Conservation (phyloP, 2,888 invertebrate genomes). For the Plebejus argus region DNA sequence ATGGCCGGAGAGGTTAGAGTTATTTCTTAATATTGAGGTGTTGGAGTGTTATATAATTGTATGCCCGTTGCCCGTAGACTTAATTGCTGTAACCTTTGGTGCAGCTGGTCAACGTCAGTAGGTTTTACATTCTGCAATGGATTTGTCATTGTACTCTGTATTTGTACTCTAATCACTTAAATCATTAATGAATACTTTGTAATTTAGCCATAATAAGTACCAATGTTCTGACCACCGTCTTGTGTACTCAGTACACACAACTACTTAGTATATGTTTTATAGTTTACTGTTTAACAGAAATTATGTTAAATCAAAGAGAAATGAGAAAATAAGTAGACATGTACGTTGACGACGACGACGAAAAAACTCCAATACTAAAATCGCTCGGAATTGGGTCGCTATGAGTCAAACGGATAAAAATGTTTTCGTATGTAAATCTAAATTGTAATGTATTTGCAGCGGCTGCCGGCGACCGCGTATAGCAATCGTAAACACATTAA, state of each 20-base stretch:
- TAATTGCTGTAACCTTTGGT: constrained; percentile 16
- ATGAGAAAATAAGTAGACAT: neutral
- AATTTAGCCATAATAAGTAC: neutral
- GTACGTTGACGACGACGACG: neutral
- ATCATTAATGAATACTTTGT: neutral
- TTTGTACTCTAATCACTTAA: neutral
- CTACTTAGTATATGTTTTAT: too few species aligned
- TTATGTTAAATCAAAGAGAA: neutral
- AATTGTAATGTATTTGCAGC: constrained; percentile 21
- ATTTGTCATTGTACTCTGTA: neutral
- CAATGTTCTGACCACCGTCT: neutral
- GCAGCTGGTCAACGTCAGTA: neutral
- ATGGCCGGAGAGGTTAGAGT: neutral
- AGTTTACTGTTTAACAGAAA: neutral
- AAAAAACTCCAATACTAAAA: neutral
- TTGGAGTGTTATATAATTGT: constrained; percentile 20
- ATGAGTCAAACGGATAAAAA: constrained; percentile 21
- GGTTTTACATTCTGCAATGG: neutral
- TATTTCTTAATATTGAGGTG: constrained; percentile 16
- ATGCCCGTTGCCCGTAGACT: neutral
- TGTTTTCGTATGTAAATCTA: constrained; percentile 24
- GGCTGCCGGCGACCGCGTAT: constrained; percentile 3
- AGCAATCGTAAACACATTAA: constrained; percentile 12
- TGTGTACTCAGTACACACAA: too few species aligned
- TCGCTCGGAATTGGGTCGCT: constrained; percentile 17